Evolutionary conservation across 2,888 invertebrate species (phyloP), one percentile per base, ranked within the genome.

Genomic region (Eilema depressum): DNA sequence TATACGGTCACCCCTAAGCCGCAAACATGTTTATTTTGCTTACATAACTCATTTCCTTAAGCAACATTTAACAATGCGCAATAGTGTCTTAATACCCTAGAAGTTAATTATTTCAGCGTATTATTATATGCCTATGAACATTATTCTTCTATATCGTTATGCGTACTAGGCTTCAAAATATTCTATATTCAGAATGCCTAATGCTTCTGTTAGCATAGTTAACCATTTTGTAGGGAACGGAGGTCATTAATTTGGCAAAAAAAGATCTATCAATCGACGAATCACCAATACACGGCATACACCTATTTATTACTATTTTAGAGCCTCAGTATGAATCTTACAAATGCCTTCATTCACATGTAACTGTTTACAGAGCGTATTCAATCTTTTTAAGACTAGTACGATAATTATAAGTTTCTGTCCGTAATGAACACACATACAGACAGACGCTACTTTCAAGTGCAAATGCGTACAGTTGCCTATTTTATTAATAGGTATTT

Each of bases 401-500:
- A 17, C 71, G 77, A 66, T 81, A 73, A 79, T 79, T 73, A 56
- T 68, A 2, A 60, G 12, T 7, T 62, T 65, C 56, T 65, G n/a
- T 62, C 37, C 3, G 20, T 67, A 61, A 71, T 62, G 59, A 67
- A 74, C 62, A 60, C 10, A 68, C 23, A 33, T 41, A 75, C 74
- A 10, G 17, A 68, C 65, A 28, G 37, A 68, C 71, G 60, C 57
- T 37, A 64, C 59, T 70, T 80, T 69, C 41, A 63, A 62, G 28
- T 70, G n/a, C 60, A 25, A 61, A 63, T 70, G 20, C 23, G 66
- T 60, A 28, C 47, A 66, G 28, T 28, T 76, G 47, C 68, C 61
- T 71, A 71, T 71, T 74, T 66, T 69, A 70, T 62, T 70, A 69
- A 28, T 70, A 69, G 37, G n/a, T 60, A 63, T 75, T 81, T 74